Evolutionary conservation across 2,888 invertebrate species (phyloP), one percentile per base, ranked within the genome.

Genomic region (Lepetodrilus schrolli): DNA sequence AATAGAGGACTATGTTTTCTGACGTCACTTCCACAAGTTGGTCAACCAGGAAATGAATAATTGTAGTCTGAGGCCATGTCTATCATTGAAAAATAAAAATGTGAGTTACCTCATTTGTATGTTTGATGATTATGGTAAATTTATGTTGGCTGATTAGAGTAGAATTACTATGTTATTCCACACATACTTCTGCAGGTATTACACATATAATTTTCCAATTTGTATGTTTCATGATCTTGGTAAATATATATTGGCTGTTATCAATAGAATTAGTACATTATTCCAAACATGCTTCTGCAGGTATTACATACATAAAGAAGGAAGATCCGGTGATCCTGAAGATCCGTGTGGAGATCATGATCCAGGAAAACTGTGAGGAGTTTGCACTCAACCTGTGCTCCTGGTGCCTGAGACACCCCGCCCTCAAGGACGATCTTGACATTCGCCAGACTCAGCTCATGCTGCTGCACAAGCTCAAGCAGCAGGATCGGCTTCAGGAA

Each of bases 301-400:
- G 58, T 74, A 78, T 77, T 65, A 79, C 78, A 21, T 87, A 86
- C 74, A 85, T 87, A 51, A 73, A 77, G 23, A 79, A 79, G 26
- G 84, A 87, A 69, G 87, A 86, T 68, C 83, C 86, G 0, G 82
- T 85, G 58, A 84, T 87, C 13, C 76, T 87, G 37, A 85, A 85
- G 51, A 79, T 90, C 47, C 83, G 90, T 1, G 85, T 90, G 4
- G 88, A 88, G 74, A 84, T 89, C 82, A 83, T 90, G 83, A 82
- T 89, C 68, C 84, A 89, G 74, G 87, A 86, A 66, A 89, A 88
- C 74, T 89, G 88, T 78, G 88, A 89, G 74, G 87, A 87, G 75
- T 88, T 87, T 80, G 90, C 89, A 4, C 81, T 86, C n/a, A 90
- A 89, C 77, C 83, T 90, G 36, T 87, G 88, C 72, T 80, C 80